Base-by-base conservation (phyloP, 1,140 invertebrate genomes). In the Bombus fervidus region DNA sequence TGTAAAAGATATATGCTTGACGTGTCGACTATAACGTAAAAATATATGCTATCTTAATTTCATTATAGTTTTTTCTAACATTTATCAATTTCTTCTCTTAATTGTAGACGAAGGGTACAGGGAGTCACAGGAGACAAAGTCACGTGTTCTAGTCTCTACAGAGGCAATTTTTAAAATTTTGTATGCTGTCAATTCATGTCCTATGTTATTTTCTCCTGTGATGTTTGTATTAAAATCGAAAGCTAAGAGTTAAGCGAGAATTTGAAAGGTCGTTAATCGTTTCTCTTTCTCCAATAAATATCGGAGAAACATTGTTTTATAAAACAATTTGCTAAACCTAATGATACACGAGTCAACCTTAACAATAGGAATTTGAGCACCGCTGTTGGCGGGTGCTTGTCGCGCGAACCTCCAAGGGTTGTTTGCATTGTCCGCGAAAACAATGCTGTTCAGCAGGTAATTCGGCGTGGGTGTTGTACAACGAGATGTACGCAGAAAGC, bases 401-500 rank as follows among this genome's bases (percentile, higher is more conserved):
- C 64, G 72, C 78, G 64, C 81, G 80, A 83, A 89, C 66, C 85
- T 87, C 85, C 78, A 85, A 77, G 79, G 78, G 87, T 89, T 89
- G 88, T 89, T 80, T 85, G 89, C 34, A 90, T 90, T 90, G 89
- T 90, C 78, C 77, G 68, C 47, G 89, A 84, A 90, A 90, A 90
- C 89, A 90, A 90, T 90, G 81, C 88, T 89, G 69, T 75, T 86
- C 83, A 86, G 69, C 69, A 81, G 80, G 87, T 81, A 89, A 89
- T 89, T 85, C 75, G 84, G 62, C 66, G 71, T 69, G 76, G 77
- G 79, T 85, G 80, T 86, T 89, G 80, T 89, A 89, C 84, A 69
- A 89, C 84, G 73, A 83, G 66, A 59, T 77, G 71, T 89, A 84
- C 72, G 59, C 68, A 86, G 88, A 71, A 72, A 82, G 62, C 85